phyloP scores from a whole-genome alignment of 2,113 vertebrate genomes.

The Syngnathus scovelli region DNA sequence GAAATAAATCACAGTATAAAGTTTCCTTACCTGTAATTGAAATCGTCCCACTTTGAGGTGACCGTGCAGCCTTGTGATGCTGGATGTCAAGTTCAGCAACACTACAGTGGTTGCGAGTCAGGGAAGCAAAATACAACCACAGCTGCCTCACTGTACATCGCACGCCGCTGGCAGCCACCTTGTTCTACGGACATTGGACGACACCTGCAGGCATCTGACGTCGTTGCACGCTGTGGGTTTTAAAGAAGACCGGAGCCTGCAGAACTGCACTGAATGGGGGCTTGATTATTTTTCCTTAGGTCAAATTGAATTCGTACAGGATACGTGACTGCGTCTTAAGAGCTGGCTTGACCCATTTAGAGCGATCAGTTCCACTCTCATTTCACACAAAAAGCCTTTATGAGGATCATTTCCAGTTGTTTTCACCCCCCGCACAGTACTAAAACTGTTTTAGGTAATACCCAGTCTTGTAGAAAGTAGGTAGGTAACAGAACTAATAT shows the following conservation, averaged over 20 bases:
- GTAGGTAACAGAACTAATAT: no score
- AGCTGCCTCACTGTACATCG: slow-evolving; percentile 40
- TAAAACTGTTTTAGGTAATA: no score
- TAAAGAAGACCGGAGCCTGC: background rate
- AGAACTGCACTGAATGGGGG: background rate
- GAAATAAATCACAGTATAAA: background rate
- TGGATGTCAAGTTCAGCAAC: slow-evolving; percentile 58
- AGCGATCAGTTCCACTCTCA: no score
- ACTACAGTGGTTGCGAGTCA: slow-evolving; percentile 47
- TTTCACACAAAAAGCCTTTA: no score
- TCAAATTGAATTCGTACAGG: no score
- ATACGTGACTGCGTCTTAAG: no score
- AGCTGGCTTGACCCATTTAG: no score
- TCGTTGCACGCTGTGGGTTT: background rate
- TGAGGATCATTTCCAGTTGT: no score
- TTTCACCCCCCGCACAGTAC: no score
- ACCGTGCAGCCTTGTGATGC: slow-evolving; percentile 37
- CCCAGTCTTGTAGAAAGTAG: no score
- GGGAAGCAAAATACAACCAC: slow-evolving; percentile 47
- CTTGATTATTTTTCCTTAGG: no score
- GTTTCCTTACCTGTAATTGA: slow-evolving; percentile 48
- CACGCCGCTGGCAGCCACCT: slow-evolving; percentile 27
- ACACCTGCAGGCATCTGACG: slow-evolving; percentile 45
- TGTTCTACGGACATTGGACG: slow-evolving; percentile 28
- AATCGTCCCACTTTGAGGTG: slow-evolving; percentile 21